Evolutionary conservation across 2,113 vertebrate genomes (phyloP).

Genomic region (Seriola dumerili): DNA sequence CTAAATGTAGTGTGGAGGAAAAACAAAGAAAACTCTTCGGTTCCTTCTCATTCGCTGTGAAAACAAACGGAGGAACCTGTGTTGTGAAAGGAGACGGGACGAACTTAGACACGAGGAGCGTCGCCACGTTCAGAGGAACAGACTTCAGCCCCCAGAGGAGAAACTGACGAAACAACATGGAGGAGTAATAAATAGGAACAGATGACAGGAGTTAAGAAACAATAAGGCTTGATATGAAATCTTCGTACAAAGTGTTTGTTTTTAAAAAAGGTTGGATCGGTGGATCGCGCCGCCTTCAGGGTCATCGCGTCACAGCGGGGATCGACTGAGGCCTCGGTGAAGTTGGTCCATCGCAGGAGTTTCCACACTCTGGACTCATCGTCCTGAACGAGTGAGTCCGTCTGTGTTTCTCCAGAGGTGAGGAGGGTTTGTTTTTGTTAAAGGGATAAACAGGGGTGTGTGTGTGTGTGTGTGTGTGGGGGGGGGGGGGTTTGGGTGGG

Average conservation of each 20-base stretch:
- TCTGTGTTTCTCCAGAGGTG: slow-evolving; percentile 43
- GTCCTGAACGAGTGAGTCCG: background rate
- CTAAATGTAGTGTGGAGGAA: slow-evolving; percentile 81
- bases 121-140: slow-evolving; percentile 55
- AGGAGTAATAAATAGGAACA: slow-evolving; percentile 77
- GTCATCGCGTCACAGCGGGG: slow-evolving; percentile 42
- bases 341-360: slow-evolving; percentile 88
- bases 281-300: slow-evolving; percentile 60
- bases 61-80: slow-evolving; percentile 60
- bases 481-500: background rate
- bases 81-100: slow-evolving; percentile 49
- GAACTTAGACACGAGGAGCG: slow-evolving; percentile 58
- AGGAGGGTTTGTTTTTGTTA: slow-evolving; percentile 15
- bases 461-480: too few relatives aligned
- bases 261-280: slow-evolving; percentile 53
- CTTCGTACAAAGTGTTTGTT: slow-evolving; percentile 74
- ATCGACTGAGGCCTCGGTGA: slow-evolving; percentile 75
- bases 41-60: slow-evolving; percentile 46
- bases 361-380: slow-evolving; percentile 57
- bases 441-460: slow-evolving; percentile 55
- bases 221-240: slow-evolving; percentile 91
- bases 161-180: slow-evolving; percentile 40
- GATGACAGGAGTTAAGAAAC: slow-evolving; percentile 78
- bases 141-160: slow-evolving; percentile 49
- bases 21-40: slow-evolving; percentile 62